Percentiles rank a stretch among this genome's conserved stretches.
Conservation (phyloP, 2,888 invertebrate genomes). For the Ochropleura plecta region DNA sequence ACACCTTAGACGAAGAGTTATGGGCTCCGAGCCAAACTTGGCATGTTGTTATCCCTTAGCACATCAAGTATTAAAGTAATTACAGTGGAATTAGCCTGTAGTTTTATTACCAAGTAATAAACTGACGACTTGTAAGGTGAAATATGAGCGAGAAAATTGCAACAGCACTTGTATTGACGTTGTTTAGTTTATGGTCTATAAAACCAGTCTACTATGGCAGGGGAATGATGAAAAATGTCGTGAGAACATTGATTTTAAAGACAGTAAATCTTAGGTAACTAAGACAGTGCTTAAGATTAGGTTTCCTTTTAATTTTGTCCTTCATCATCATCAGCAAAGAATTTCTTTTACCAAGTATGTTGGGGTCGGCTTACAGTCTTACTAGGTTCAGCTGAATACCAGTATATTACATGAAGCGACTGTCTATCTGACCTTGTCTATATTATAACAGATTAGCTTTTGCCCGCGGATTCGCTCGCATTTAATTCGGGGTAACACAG, state of each 20-base stretch:
- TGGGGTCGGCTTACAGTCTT: neutral
- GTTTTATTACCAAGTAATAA: slow-evolving; percentile 47
- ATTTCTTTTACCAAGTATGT: neutral
- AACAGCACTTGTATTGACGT: slow-evolving; percentile 35
- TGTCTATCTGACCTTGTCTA: neutral
- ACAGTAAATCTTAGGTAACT: neutral
- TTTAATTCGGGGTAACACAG: no score
- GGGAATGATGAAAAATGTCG: slow-evolving; percentile 12
- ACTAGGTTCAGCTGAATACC: neutral
- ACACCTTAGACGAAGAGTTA: slow-evolving; percentile 48
- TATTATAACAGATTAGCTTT: no score
- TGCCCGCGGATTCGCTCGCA: no score
- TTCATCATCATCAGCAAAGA: no score
- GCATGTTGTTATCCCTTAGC: slow-evolving; percentile 34
- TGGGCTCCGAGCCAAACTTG: slow-evolving; percentile 24
- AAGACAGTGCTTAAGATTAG: neutral
- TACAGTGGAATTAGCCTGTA: slow-evolving; percentile 38
- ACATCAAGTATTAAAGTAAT: slow-evolving; percentile 48
- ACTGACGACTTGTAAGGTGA: slow-evolving; percentile 44
- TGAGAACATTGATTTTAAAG: slow-evolving; percentile 28
- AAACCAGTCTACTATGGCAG: slow-evolving; percentile 8
- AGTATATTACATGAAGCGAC: neutral
- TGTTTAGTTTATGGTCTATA: slow-evolving; percentile 41
- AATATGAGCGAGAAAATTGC: slow-evolving; percentile 39
- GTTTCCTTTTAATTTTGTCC: neutral